Base-by-base conservation (phyloP, 1,140 invertebrate genomes). In the Hyphantria cunea region DNA sequence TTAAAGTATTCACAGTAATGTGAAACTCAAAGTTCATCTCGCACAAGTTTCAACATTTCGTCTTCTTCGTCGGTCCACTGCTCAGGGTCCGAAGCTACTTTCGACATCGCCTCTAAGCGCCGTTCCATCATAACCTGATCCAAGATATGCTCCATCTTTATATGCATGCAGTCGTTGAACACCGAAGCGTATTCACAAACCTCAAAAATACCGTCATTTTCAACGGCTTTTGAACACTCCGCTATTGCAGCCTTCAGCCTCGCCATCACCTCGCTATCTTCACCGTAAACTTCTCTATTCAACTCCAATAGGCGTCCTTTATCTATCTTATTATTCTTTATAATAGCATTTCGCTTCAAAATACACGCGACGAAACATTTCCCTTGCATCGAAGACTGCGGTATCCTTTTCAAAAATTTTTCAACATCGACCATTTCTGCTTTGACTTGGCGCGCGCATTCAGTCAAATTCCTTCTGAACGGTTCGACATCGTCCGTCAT, bases 331-430 rank as follows among this genome's bases (percentile, higher is more conserved):
- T 90, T 89, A n/a, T 84, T 80, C 31, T 66, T 72, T 63, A 90
- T 88, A 9, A 89, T 84, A 0, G 68, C 50, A 59, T 90, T 89
- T 0, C 86, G 67, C 66, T 84, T 90, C 8, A 90, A 56, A 17
- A 90, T 89, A 47, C 88, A 90, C 0, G 88, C 88, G 0, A 90
- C 86, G 47, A 90, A 89, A 47, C 88, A 90, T 78, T 90, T 89
- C 3, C 88, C 88, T 53, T 89, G 71, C 64, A 78, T 64, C 0
- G 79, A 74, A 0, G 79, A 72, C 52, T 89, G 88, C 0, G 88
- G 88, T 12, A 88, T 71, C 47, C 85, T 65, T 70, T 90, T 89
- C 10, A 90, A 63, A 54, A 90, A 90, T 17, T 80, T 72, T 52
- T 90, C 86, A 0, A 90, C 79, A 44, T 90, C 88, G 0, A 67